Conservation (phyloP, 2,888 invertebrate genomes). For the Carcina quercana region DNA sequence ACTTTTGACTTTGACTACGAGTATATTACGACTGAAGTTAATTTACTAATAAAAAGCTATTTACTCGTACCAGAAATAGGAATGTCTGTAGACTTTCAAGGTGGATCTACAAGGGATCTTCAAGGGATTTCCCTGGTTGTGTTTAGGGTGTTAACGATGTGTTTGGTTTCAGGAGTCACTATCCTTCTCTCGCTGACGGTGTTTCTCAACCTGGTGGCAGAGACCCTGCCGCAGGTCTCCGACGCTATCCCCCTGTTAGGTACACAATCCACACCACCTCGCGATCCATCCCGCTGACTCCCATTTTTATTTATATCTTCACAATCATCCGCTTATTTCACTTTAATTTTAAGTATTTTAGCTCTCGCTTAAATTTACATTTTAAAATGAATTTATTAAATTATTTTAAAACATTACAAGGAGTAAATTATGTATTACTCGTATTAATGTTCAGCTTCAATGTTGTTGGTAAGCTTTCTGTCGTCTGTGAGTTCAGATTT, state of each 20-base stretch:
- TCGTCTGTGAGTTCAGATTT: slow-evolving; percentile 13
- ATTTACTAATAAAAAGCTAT: too few species aligned
- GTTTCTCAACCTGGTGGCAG: slow-evolving; percentile 99
- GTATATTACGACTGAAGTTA: too few species aligned
- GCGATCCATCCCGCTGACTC: slow-evolving; percentile 42
- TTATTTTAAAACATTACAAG: slow-evolving; percentile 71
- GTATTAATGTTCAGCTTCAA: slow-evolving; percentile 24
- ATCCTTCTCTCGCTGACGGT: slow-evolving; percentile 99
- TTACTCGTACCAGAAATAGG: too few species aligned
- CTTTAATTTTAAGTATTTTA: slow-evolving; percentile 28
- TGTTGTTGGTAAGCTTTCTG: slow-evolving; percentile 29
- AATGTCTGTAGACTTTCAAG: too few species aligned
- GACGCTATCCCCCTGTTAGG: slow-evolving; percentile 99
- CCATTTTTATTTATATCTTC: slow-evolving; percentile 40
- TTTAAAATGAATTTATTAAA: slow-evolving; percentile 40
- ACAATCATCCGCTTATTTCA: slow-evolving; percentile 30
- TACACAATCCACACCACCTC: slow-evolving; percentile 77
- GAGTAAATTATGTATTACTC: slow-evolving; percentile 65
- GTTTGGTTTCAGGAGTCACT: slow-evolving; percentile 96
- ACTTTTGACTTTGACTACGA: too few species aligned
- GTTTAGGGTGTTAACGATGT: slow-evolving; percentile 67
- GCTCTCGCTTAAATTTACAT: slow-evolving; percentile 3
- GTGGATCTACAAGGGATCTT: too few species aligned
- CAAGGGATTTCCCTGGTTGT: too few species aligned
- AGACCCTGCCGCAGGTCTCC: slow-evolving; percentile 99